phyloP scores from a whole-genome alignment of 2,888 invertebrate species.

The Salpingus planirostris region DNA sequence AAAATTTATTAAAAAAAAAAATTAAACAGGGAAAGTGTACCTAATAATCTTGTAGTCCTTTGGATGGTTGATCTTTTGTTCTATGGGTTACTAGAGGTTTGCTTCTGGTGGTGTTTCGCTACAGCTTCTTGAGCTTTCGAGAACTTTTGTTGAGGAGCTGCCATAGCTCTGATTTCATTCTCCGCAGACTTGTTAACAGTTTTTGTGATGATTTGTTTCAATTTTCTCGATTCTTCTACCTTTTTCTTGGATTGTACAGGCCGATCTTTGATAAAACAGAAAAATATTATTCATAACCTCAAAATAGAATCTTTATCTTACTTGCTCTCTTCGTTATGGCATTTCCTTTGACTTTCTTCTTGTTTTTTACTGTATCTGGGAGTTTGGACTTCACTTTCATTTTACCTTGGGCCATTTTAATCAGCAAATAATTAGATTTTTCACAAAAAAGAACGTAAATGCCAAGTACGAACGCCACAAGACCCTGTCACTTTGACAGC shows the following conservation, averaged over 20 bases:
- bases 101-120: slow-evolving; percentile 29
- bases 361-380: slow-evolving; percentile 46
- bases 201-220: slow-evolving; percentile 58
- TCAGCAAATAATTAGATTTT: no score
- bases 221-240: slow-evolving; percentile 50
- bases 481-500: no score
- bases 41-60: neutral
- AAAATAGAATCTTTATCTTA: slow-evolving; percentile 33
- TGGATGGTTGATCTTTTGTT: neutral
- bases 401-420: slow-evolving; percentile 62
- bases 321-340: slow-evolving; percentile 52
- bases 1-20: neutral
- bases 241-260: slow-evolving; percentile 58
- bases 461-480: no score
- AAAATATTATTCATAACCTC: slow-evolving; percentile 5
- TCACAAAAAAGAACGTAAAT: no score
- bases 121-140: slow-evolving; percentile 49
- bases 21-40: neutral
- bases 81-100: slow-evolving; percentile 1
- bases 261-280: slow-evolving; percentile 44
- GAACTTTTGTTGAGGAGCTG: slow-evolving; percentile 40
- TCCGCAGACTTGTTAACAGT: slow-evolving; percentile 63
- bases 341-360: slow-evolving; percentile 44
- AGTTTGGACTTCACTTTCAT: slow-evolving; percentile 56
- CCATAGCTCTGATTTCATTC: slow-evolving; percentile 53